phyloP scores from a whole-genome alignment of 2,888 invertebrate species.

The Pyrocoelia pectoralis region DNA sequence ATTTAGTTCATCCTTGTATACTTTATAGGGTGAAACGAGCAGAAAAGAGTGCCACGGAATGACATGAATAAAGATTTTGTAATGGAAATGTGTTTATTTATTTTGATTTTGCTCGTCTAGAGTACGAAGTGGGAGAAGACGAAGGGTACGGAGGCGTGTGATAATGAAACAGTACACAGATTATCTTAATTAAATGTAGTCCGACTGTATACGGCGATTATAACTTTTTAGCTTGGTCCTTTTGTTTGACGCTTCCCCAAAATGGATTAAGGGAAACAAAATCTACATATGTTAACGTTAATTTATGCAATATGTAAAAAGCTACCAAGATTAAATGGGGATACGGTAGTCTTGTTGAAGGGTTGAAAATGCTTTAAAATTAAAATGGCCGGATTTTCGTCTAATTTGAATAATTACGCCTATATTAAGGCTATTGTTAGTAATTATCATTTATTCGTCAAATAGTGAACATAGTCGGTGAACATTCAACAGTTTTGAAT shows the following conservation, averaged over 20 bases:
- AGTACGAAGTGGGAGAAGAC: no score
- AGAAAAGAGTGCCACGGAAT: neutral
- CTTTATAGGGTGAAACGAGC: neutral
- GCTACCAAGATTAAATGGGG: neutral
- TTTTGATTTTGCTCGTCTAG: no score
- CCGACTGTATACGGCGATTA: neutral
- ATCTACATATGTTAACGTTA: slow-evolving; percentile 3
- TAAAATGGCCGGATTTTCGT: no score
- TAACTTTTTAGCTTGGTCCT: neutral
- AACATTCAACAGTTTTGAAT: no score
- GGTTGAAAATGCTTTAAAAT: no score
- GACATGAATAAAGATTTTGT: neutral
- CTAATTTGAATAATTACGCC: no score
- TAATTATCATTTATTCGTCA: no score
- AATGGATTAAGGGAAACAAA: neutral
- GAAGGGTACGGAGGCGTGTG: neutral
- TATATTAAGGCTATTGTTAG: no score
- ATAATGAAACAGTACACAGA: slow-evolving; percentile 1
- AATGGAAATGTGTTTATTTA: neutral
- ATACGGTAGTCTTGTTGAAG: neutral
- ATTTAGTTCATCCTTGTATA: neutral
- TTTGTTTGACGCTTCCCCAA: neutral
- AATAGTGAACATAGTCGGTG: no score
- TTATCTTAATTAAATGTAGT: neutral
- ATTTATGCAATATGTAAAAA: slow-evolving; percentile 9